A percentile compares a stretch with the other conserved stretches of the same genome.
Evolutionary conservation across 2,797 vertebrate species (phyloP).

Genomic region (Menidia menidia): DNA sequence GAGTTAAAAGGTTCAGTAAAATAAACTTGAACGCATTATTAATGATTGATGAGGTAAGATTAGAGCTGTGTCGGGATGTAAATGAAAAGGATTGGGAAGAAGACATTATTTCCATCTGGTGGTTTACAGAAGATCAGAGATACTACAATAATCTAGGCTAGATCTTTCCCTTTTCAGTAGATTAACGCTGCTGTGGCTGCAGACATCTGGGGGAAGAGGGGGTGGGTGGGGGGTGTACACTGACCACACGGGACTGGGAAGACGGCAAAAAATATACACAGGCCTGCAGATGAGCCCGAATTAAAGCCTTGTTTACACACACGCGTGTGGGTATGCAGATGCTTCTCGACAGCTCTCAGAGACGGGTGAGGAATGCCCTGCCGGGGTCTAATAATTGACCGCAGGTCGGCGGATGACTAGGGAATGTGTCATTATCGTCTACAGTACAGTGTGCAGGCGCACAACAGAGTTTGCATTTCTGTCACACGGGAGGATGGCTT

Average conservation of each 20-base stretch:
- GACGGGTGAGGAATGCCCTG: slow-evolving; percentile 73
- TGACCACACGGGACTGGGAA: slow-evolving; percentile 25
- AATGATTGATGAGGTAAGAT: slow-evolving; percentile 49
- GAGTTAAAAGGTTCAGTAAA: slow-evolving; percentile 49
- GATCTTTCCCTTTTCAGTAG: slow-evolving; percentile 24
- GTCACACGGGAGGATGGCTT: slow-evolving; percentile 50
- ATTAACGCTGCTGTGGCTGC: slow-evolving; percentile 22
- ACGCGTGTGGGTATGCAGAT: background rate
- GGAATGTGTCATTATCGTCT: slow-evolving; percentile 68
- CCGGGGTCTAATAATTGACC: slow-evolving; percentile 73
- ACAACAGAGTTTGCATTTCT: slow-evolving; percentile 75
- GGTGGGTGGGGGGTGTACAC: slow-evolving; percentile 4
- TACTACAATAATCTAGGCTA: background rate
- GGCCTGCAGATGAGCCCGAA: background rate
- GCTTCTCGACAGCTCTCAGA: slow-evolving; percentile 12
- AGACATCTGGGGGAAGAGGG: slow-evolving; percentile 21
- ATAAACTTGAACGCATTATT: slow-evolving; percentile 55
- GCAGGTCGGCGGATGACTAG: slow-evolving; percentile 57
- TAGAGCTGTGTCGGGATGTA: slow-evolving; percentile 29
- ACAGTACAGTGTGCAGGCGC: slow-evolving; percentile 70
- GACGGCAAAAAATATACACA: slow-evolving; percentile 6
- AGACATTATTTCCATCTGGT: slow-evolving; percentile 6
- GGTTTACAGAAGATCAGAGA: slow-evolving; percentile 5
- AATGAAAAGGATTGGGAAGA: background rate
- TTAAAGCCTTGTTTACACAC: background rate